phyloP scores from a whole-genome alignment of 2,797 vertebrate genomes.

The Amblyraja radiata region DNA sequence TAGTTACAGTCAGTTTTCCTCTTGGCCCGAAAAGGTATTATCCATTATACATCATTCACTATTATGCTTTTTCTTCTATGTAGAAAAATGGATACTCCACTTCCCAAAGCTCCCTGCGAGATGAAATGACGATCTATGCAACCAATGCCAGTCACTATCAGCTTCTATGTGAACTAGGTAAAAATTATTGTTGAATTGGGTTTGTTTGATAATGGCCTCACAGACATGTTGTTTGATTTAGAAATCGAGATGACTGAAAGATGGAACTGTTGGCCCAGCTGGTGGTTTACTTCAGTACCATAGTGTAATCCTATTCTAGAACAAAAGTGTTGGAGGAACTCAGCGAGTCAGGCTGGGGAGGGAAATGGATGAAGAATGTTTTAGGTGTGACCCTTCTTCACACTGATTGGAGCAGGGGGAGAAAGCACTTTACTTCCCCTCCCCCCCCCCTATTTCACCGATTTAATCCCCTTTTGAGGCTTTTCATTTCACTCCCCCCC shows the following conservation, averaged over 20 bases:
- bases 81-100: conserved; percentile 71
- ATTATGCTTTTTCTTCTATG: conserved; percentile 17
- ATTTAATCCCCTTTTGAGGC: no score
- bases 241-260: background rate
- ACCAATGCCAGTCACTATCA: conserved; percentile 78
- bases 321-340: no score
- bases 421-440: no score
- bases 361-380: no score
- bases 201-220: background rate
- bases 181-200: conserved; percentile 42
- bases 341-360: no score
- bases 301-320: background rate
- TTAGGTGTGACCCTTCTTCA: no score
- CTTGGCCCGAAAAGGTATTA: background rate
- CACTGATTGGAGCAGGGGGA: no score
- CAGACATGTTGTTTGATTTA: background rate
- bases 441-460: no score
- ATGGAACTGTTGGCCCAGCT: background rate
- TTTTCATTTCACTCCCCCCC: no score
- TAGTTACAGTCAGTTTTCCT: background rate
- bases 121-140: conserved; percentile 67
- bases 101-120: conserved; percentile 54
- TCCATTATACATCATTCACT: background rate
- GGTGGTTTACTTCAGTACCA: background rate
- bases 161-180: conserved; percentile 89